Evolutionary conservation across 2,888 invertebrate species (phyloP).

Genomic region (Malachius bipustulatus): DNA sequence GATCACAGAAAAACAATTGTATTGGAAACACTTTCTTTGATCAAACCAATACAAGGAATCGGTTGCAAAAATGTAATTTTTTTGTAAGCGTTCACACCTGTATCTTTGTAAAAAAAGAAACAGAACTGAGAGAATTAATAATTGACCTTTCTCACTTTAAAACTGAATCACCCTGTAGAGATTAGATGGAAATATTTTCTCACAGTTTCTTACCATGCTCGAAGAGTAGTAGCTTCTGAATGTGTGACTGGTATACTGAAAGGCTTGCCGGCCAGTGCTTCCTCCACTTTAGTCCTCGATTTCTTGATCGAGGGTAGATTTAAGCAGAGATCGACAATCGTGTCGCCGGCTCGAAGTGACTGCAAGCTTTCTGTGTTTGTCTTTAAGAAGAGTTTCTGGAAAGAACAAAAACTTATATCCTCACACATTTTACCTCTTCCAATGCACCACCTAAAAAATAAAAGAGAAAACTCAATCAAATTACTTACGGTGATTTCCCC

Average conservation of each 20-base stretch:
- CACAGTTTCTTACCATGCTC: conserved; percentile 49
- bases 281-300: conserved; percentile 49
- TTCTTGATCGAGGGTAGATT: conserved; percentile 57
- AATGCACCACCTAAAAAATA: no score
- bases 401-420: conserved; percentile 17
- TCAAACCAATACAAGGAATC: not conserved
- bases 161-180: no score
- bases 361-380: conserved; percentile 70
- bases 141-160: no score
- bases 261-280: conserved; percentile 52
- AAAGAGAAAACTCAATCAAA: not conserved
- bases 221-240: conserved; percentile 56
- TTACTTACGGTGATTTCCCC: conserved; percentile 40
- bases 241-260: conserved; percentile 54
- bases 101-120: conserved; percentile 10
- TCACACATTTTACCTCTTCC: no score
- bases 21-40: not conserved
- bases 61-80: not conserved
- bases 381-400: conserved; percentile 63
- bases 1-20: not conserved
- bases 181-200: no score
- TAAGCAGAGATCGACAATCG: conserved; percentile 69
- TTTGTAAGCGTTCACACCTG: not conserved
- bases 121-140: no score
- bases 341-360: conserved; percentile 70